Percentiles rank a stretch among this genome's conserved stretches.
phyloP scores from a whole-genome alignment of 2,888 invertebrate species.

The Ormia ochracea region DNA sequence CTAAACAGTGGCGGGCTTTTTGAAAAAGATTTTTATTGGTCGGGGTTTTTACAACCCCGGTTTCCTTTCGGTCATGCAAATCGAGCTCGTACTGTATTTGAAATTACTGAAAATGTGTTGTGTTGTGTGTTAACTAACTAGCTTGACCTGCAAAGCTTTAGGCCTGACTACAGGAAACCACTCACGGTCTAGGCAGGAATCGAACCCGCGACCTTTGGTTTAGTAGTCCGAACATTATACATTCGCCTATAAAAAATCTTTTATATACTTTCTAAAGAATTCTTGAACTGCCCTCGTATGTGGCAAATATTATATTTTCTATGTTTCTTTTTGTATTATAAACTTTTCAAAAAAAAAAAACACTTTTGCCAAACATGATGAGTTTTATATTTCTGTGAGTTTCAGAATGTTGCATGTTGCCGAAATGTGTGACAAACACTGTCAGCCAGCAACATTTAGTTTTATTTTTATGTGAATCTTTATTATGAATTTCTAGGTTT shows the following conservation, averaged over 20 bases:
- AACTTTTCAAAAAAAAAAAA: not conserved
- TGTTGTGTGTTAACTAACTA: no score
- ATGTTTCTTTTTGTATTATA: constrained; percentile 1
- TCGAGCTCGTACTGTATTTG: no score
- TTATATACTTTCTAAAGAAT: not conserved
- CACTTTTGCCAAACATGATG: constrained; percentile 32
- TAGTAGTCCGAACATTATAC: not conserved
- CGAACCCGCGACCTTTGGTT: no score
- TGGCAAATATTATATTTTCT: not conserved
- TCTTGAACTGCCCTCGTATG: not conserved
- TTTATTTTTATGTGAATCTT: constrained; percentile 50
- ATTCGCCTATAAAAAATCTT: not conserved
- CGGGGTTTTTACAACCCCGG: no score
- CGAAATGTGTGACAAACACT: not conserved
- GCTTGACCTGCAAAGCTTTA: no score
- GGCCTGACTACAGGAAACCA: no score
- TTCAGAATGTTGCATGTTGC: constrained; percentile 25
- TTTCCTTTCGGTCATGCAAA: no score
- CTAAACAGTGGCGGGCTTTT: no score
- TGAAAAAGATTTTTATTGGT: no score
- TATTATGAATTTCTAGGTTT: constrained; percentile 11
- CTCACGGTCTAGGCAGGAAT: not conserved
- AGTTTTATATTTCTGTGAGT: constrained; percentile 17
- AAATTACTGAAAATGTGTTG: no score
- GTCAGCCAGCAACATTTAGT: constrained; percentile 14